Base-by-base conservation (phyloP, 2,113 vertebrate genomes). In the Colinus virginianus region DNA sequence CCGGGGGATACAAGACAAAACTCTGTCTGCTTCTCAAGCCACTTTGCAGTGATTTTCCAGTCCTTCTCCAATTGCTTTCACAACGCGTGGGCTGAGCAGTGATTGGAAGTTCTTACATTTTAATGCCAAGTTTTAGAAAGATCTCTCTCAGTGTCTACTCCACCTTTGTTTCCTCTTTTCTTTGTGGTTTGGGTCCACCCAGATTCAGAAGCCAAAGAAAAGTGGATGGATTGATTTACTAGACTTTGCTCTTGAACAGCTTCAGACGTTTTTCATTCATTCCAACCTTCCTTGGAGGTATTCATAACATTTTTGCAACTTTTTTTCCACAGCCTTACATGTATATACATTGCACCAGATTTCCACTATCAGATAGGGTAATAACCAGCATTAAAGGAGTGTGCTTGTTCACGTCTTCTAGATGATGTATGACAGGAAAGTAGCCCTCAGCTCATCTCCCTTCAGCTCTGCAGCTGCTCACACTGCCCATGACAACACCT, bases 151-250 rank as follows among this genome's bases (percentile, higher is more conserved):
- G 83, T 76, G 91, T 90, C 69, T 96, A 7, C 79, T 84, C 85
- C 76, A 87, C 90, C 90, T 90, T 95, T 95, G 93, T 94, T 96
- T 96, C 91, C 90, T 95, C 58, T 88, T 91, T 88, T 90, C 76
- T 80, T 90, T 95, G 95, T 93, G 91, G 87, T 95, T 94, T 96
- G 72, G 82, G 82, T 94, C 90, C 88, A 91, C 87, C 79, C 83
- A 78, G 46, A 83, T 66, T 78, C 56, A 96, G 76, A 88, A 91
- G 91, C 87, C 79, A 83, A 93, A 94, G 63, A 82, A 86, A 88
- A 84, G 82, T 88, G 66, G 82, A 95, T 71, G 61, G 69, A 36
- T 56, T 85, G 72, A 95, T 95, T 95, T 90, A 91, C 43, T 86
- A 92, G 84, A 86, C 61, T 86, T 91, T 91, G 84, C 82, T 76